Conservation (phyloP, 1,140 invertebrate genomes). For the Eumeta japonica region DNA sequence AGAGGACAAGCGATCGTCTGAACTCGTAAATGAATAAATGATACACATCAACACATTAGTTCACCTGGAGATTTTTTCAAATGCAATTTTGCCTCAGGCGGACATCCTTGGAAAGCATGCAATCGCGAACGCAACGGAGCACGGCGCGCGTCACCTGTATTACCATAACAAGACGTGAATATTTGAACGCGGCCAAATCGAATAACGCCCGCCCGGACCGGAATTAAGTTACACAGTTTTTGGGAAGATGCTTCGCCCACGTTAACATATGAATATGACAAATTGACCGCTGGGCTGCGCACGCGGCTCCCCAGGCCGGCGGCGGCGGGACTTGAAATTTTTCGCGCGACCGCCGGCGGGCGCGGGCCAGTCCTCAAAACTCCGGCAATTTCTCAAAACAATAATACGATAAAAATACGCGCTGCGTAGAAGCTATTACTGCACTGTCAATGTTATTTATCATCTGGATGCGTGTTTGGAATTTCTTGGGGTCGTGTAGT, state of each 20-base stretch:
- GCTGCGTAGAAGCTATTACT: slow-evolving; percentile 47
- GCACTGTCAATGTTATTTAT: slow-evolving; percentile 56
- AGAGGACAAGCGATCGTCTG: too few relatives aligned
- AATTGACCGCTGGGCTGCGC: slow-evolving; percentile 41
- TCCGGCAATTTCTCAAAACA: slow-evolving; percentile 57
- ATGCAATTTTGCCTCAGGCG: too few relatives aligned
- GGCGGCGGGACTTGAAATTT: slow-evolving; percentile 46
- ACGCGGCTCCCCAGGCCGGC: slow-evolving; percentile 40
- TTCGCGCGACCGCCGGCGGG: slow-evolving; percentile 36
- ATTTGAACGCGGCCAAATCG: slow-evolving; percentile 55
- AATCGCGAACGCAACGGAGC: too few relatives aligned
- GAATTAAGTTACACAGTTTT: slow-evolving; percentile 56
- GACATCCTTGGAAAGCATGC: too few relatives aligned
- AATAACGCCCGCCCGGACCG: slow-evolving; percentile 31
- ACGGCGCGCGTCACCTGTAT: slow-evolving; percentile 52
- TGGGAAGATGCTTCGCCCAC: slow-evolving; percentile 53
- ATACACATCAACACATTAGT: too few relatives aligned
- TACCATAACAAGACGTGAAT: slow-evolving; percentile 55
- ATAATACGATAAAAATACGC: slow-evolving; percentile 47
- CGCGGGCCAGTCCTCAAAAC: slow-evolving; percentile 53
- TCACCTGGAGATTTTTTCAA: too few relatives aligned
- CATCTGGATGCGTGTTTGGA: slow-evolving; percentile 39
- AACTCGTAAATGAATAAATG: too few relatives aligned
- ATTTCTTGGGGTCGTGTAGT: too few relatives aligned
- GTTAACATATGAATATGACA: slow-evolving; percentile 59